Evolutionary conservation across 2,797 vertebrate genomes (phyloP).

Genomic region (Premnoplex brunnescens): DNA sequence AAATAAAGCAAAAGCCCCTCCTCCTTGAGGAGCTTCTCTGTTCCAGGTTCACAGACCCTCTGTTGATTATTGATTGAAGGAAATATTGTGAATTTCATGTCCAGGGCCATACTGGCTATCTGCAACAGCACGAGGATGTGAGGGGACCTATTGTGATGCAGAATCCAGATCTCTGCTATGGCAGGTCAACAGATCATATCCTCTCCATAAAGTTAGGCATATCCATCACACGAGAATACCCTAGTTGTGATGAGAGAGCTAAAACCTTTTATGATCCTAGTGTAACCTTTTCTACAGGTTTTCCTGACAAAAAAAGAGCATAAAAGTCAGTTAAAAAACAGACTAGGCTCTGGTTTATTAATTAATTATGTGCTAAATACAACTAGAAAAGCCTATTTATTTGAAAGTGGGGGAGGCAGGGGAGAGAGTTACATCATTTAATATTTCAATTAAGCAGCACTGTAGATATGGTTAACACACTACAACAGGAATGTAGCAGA

Average conservation of each 20-base stretch:
- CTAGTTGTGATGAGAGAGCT: not conserved
- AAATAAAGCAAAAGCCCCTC: not conserved
- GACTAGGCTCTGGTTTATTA: not conserved
- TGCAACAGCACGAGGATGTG: not conserved
- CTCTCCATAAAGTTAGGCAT: not conserved
- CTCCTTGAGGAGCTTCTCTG: not conserved
- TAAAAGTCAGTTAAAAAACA: not conserved
- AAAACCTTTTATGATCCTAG: not conserved
- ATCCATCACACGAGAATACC: not conserved
- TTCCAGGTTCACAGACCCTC: not conserved
- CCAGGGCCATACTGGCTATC: not conserved
- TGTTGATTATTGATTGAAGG: not conserved
- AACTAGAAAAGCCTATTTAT: not conserved
- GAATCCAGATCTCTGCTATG: not conserved
- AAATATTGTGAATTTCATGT: not conserved
- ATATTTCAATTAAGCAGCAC: not conserved
- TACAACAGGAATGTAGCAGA: not conserved
- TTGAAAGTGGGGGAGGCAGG: not conserved
- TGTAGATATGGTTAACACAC: not conserved
- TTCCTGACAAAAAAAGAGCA: not conserved
- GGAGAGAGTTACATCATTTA: not conserved
- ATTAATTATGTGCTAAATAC: not conserved
- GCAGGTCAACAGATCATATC: not conserved
- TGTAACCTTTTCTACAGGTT: not conserved
- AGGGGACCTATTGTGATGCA: not conserved